These are phyloP conservation scores for Neuroterus valhalla DNA, from an alignment of 1,140 invertebrate species.

Conservation along the genomic window DNA sequence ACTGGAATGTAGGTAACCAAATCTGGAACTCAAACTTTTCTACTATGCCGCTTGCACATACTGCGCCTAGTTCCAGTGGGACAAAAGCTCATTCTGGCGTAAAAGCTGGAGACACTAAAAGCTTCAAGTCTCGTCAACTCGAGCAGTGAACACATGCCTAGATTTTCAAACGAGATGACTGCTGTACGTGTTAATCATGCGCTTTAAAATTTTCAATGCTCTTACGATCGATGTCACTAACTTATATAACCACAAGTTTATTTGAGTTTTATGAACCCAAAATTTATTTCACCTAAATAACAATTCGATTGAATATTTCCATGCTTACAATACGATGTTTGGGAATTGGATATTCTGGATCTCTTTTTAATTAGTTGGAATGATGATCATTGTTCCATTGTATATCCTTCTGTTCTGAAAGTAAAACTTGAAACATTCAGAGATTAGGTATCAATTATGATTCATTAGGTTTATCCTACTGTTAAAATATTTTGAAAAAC, in stretches of 20 bases:
- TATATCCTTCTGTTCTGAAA: too few species aligned
- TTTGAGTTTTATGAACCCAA: too few species aligned
- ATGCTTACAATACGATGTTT: too few species aligned
- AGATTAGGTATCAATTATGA: too few species aligned
- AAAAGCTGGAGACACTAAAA: constrained; percentile 19
- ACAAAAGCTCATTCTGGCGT: constrained; percentile 19
- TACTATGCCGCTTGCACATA: neutral
- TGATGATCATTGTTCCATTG: too few species aligned
- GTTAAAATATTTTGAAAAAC: too few species aligned
- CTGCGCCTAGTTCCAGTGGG: constrained; percentile 2
- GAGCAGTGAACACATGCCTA: neutral
- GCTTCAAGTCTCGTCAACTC: constrained; percentile 27
- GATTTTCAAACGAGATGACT: constrained; percentile 4
- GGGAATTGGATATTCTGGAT: too few species aligned
- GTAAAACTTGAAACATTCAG: too few species aligned
- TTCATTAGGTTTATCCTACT: too few species aligned
- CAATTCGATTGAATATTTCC: too few species aligned
- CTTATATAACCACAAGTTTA: neutral
- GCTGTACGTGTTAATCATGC: constrained; percentile 5
- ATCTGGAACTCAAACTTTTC: constrained; percentile 17
- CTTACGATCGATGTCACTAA: constrained; percentile 6
- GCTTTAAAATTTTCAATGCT: constrained; percentile 4
- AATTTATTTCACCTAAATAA: too few species aligned
- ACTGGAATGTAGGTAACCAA: constrained; percentile 22
- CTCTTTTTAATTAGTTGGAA: too few species aligned